These are phyloP conservation scores for Melinopterus prodromus DNA, from an alignment of 2,888 invertebrate species.

Conservation along the genomic window DNA sequence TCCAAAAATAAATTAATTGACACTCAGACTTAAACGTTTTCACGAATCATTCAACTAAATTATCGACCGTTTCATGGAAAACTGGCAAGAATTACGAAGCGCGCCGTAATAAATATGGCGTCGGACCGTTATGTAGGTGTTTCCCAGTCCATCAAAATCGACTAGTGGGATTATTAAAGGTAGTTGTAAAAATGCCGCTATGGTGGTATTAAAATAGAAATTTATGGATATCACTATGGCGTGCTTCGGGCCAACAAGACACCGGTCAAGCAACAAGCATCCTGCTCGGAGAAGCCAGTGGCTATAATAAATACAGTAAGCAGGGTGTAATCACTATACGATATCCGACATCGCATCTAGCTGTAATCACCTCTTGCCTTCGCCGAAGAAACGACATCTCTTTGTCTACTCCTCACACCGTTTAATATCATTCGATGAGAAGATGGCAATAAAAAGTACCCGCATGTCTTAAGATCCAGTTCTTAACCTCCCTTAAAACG, in stretches of 20 bases:
- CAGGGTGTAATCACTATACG: slow-evolving; percentile 40
- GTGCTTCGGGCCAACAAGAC: slow-evolving; percentile 16
- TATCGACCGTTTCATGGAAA: too few relatives aligned
- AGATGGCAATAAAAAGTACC: too few relatives aligned
- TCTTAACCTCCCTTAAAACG: too few relatives aligned
- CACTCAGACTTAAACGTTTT: too few relatives aligned
- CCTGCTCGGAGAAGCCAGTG: slow-evolving; percentile 33
- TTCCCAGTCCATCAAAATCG: slow-evolving; percentile 5
- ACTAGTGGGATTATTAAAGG: slow-evolving; percentile 31
- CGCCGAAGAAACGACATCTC: slow-evolving; percentile 7
- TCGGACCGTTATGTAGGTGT: background rate
- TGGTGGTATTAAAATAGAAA: slow-evolving; percentile 34
- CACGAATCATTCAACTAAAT: too few relatives aligned
- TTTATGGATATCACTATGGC: slow-evolving; percentile 32
- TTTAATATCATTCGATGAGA: too few relatives aligned
- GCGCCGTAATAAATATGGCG: background rate
- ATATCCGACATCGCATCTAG: slow-evolving; percentile 40
- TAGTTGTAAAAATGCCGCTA: slow-evolving; percentile 33
- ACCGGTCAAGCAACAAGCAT: slow-evolving; percentile 9
- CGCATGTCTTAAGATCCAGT: too few relatives aligned
- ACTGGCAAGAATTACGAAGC: background rate
- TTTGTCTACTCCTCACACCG: background rate
- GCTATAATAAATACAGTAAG: slow-evolving; percentile 42
- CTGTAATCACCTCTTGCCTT: slow-evolving; percentile 38
- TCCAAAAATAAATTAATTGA: too few relatives aligned